Base-by-base conservation (phyloP, 2,113 vertebrate genomes). In the Tiliqua scincoides region DNA sequence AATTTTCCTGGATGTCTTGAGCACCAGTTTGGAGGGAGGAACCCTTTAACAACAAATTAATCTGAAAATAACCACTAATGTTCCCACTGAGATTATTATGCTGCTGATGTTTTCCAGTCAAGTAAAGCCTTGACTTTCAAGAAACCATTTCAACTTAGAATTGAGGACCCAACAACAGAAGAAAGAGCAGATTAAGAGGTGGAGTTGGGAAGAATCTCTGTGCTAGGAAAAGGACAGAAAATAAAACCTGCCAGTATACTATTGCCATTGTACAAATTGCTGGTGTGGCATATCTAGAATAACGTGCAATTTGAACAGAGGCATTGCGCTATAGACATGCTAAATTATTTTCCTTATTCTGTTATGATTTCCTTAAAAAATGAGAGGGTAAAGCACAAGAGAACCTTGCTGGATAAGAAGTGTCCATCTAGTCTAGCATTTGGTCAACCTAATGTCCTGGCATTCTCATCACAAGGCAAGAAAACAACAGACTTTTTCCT, bases 71-170 rank as follows among this genome's bases (percentile, higher is more conserved):
- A 43, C 25, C 61, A 30, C 61, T 65, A 80, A 37, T 17, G 10
- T 65, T 43, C 37, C 78, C 78, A 65, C 37, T 43, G 61, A 79
- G 61, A 65, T 62, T 40, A 63, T 25, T 48, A 40, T 48, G 43
- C 37, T 65, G 78, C 78, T 65, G 61, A 80, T 72, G 63, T 68
- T 68, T 81, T 81, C 62, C 79, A 81, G 57, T 62, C n/a, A 61
- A 79, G 27, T 43, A 61, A 6, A 61, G 30, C 40, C 27, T 68
- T 25, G 54, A 57, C 63, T 54, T 21, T 25, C 21, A 32, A 54
- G 43, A 30, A 68, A 30, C n/a, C 17, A 52, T 54, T 68, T 68
- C 18, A 81, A 81, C 11, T 68, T 27, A 52, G 30, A 68, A 18
- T 11, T 21, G 9, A 67, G 43, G 43, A 52, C 9, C 27, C 20